Percentiles rank a stretch among this genome's conserved stretches.
These are phyloP conservation scores for Drosophila chauvacae DNA, from an alignment of 1,140 invertebrate species.

Conservation along the genomic window DNA sequence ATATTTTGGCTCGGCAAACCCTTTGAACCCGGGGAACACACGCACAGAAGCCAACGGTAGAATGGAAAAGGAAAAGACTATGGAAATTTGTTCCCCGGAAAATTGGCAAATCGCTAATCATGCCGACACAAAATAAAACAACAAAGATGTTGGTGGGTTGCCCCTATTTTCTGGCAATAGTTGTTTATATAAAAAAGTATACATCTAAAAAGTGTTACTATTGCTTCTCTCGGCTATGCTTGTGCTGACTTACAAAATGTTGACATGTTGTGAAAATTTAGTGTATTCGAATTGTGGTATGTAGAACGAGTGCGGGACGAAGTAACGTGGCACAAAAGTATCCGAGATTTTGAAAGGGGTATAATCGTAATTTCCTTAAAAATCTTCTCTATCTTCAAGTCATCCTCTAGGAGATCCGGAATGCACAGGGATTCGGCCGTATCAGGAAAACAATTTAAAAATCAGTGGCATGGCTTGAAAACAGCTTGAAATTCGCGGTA, in stretches of 20 bases:
- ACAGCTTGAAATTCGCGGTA: too few species aligned
- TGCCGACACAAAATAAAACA: not conserved
- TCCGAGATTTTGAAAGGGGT: too few species aligned
- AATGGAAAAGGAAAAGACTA: not conserved
- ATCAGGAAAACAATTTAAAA: too few species aligned
- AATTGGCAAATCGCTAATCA: slow-evolving; percentile 24
- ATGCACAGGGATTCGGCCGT: too few species aligned
- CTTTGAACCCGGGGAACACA: slow-evolving; percentile 32
- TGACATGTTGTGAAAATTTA: too few species aligned
- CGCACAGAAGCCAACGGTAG: not conserved
- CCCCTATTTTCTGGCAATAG: not conserved
- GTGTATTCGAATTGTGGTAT: too few species aligned
- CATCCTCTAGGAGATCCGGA: too few species aligned
- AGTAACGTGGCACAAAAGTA: too few species aligned
- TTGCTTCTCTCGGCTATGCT: not conserved
- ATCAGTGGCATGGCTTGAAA: too few species aligned
- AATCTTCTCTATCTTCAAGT: too few species aligned
- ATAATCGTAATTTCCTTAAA: too few species aligned
- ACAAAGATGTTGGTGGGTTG: not conserved
- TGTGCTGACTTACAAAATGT: not conserved
- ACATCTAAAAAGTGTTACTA: not conserved
- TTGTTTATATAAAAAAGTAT: not conserved
- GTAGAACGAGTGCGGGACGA: too few species aligned
- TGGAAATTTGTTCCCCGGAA: slow-evolving; percentile 29
- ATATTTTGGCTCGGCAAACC: slow-evolving; percentile 44